Evolutionary conservation across 2,113 vertebrate genomes (phyloP), one percentile per base, ranked within the genome.

Genomic region (Capreolus pygargus): DNA sequence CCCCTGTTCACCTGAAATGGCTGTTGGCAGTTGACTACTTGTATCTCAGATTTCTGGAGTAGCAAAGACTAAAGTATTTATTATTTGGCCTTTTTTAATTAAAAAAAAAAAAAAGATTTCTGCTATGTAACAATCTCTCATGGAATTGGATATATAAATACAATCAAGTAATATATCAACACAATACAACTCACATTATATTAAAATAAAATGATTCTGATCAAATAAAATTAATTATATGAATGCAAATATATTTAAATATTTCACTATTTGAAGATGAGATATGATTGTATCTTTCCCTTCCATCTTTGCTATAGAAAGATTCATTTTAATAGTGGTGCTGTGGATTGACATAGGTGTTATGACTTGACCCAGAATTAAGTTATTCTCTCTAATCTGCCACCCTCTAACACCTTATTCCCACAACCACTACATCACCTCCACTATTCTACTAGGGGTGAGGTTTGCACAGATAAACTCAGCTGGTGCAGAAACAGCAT

Each of bases 351-450:
- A 64, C 57, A 7, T 43, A 86, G 2, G 5, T 55, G 10, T 47
- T 57, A 86, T 9, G 3, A 60, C 3, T 17, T 52, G 33, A 82
- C 3, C 14, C 10, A 81, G 9, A 52, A 25, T 61, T 86, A 82
- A 61, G 30, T 58, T 84, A 39, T 45, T 57, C 12, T 89, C 30
- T 58, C 13, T 21, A 89, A 81, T 13, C 17, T 54, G 3, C 9
- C 64, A 2, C 36, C 0, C 4, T 76, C 9, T 58, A 30, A 57
- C 3, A 36, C 15, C 1, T 82, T 5, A 43, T 1, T 67, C 8
- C 1, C 57, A 47, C 5, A 50, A 6, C 19, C 5, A 43, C 1
- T 30, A 10, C 52, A 13, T 1, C 3, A 45, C 9, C 5, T 21
- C 4, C 1, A 50, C 7, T 6, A 3, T 36, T 8, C 25, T 23